Evolutionary conservation across 2,888 invertebrate genomes (phyloP).

Genomic region (Conomelus anceps): DNA sequence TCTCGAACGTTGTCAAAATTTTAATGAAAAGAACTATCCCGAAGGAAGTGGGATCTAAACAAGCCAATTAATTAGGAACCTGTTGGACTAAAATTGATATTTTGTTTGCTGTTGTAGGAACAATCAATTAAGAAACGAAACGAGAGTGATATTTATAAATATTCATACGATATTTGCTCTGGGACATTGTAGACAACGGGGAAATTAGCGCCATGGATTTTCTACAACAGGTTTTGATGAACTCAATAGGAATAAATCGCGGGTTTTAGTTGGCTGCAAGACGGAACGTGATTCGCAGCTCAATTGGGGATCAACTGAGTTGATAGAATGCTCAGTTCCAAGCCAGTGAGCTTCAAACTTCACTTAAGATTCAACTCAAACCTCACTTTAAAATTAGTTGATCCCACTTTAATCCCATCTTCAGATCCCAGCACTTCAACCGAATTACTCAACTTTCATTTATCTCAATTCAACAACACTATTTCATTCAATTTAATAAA

Average conservation of each 20-base stretch:
- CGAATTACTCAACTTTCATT: too few relatives aligned
- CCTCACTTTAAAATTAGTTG: too few relatives aligned
- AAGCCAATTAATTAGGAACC: not conserved
- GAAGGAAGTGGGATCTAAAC: not conserved
- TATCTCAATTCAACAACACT: too few relatives aligned
- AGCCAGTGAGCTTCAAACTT: too few relatives aligned
- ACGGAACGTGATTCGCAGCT: not conserved
- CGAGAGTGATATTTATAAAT: not conserved
- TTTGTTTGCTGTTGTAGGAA: not conserved
- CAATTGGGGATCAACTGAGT: not conserved
- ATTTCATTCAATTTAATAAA: too few relatives aligned
- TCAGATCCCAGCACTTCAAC: too few relatives aligned
- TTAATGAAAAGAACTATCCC: not conserved
- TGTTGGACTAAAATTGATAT: not conserved
- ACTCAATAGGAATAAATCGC: not conserved
- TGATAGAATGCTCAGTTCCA: too few relatives aligned
- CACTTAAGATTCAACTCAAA: too few relatives aligned
- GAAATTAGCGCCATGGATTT: not conserved
- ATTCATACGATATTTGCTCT: not conserved
- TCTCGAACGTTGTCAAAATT: not conserved
- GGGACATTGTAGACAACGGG: not conserved
- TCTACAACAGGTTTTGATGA: not conserved
- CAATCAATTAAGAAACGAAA: not conserved
- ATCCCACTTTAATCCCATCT: too few relatives aligned
- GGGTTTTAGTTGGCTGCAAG: not conserved